Conservation (phyloP, 2,797 vertebrate species). For the Hemibagrus guttatus region DNA sequence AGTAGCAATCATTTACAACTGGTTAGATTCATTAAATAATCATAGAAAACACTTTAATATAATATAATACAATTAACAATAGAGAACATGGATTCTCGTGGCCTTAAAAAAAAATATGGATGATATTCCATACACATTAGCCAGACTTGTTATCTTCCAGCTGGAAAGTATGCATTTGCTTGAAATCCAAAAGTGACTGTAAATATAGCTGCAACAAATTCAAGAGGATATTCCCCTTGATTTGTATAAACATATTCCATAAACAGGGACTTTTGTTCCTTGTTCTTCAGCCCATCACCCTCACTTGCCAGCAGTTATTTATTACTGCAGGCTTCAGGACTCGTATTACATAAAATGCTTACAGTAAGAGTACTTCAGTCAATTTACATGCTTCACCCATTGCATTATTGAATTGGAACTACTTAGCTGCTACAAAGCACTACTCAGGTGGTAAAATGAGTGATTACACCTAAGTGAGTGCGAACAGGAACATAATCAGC, state of each 20-base stretch:
- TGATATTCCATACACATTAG: neutral
- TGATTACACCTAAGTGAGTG: neutral
- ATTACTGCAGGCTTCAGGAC: slow-evolving; percentile 10
- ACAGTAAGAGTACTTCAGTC: neutral
- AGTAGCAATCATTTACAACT: neutral
- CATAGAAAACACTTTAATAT: neutral
- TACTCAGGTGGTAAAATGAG: neutral
- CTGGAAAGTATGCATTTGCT: slow-evolving; percentile 14
- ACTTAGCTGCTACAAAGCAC: neutral
- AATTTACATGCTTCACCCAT: neutral
- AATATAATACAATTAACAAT: neutral
- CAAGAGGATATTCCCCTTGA: neutral
- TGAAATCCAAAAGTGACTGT: neutral
- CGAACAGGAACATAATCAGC: neutral
- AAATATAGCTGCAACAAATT: slow-evolving; percentile 19
- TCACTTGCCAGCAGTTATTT: slow-evolving; percentile 13
- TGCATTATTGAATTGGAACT: slow-evolving; percentile 17
- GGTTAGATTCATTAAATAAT: neutral
- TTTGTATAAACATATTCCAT: slow-evolving; percentile 2
- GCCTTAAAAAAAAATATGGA: neutral
- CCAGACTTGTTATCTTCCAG: neutral
- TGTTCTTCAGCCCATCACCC: neutral
- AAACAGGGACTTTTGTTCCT: neutral
- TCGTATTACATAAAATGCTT: slow-evolving; percentile 19
- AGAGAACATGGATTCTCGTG: neutral